Conservation (phyloP, 2,888 invertebrate species). For the Blera fallax region DNA sequence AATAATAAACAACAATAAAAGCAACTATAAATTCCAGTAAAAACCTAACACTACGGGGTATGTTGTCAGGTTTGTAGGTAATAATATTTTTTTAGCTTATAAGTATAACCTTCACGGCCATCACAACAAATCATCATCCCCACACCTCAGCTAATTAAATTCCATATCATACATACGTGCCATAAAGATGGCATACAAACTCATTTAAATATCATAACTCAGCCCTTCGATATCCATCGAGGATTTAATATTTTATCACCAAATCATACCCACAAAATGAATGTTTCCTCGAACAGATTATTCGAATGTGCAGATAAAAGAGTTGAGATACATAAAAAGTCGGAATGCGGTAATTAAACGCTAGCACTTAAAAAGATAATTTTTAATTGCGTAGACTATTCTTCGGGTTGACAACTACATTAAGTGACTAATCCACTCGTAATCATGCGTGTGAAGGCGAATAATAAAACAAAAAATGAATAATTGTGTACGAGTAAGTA, state of each 20-base stretch:
- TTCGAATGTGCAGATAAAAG: background rate
- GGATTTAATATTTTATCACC: slow-evolving; percentile 15
- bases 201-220: slow-evolving; percentile 15
- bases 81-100: background rate
- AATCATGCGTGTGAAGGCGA: no score
- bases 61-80: background rate
- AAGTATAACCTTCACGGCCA: background rate
- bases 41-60: background rate
- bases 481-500: no score
- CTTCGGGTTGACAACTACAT: background rate
- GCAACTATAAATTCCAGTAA: background rate
- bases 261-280: background rate
- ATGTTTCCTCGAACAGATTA: background rate
- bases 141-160: background rate
- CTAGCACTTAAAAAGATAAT: background rate
- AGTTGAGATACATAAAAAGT: background rate
- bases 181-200: background rate
- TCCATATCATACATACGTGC: background rate
- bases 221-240: background rate
- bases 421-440: background rate
- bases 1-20: background rate
- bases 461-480: no score
- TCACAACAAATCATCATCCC: slow-evolving; percentile 15
- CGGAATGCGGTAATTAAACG: background rate
- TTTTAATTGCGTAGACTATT: background rate